These are phyloP conservation scores for Acrobasis consociella DNA, from an alignment of 2,888 invertebrate species.

Conservation along the genomic window DNA sequence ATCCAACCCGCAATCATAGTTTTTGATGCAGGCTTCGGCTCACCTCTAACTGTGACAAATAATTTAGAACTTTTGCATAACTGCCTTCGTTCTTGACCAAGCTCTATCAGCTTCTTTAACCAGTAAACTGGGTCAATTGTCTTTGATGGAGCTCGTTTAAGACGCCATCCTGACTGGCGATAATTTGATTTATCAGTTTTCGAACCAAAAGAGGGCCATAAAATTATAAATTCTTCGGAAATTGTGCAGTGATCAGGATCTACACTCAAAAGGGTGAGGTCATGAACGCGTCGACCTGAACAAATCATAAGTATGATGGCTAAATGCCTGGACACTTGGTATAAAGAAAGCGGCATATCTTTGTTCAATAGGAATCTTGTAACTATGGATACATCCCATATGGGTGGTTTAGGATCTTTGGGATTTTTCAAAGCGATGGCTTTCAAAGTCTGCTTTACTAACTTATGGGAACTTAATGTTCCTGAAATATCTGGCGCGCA, in stretches of 20 bases:
- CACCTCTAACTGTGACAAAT: neutral
- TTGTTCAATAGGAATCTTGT: neutral
- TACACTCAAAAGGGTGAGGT: neutral
- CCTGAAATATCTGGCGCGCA: constrained; percentile 10
- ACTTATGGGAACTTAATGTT: neutral
- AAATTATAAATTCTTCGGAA: constrained; percentile 3
- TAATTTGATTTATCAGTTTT: constrained; percentile 9
- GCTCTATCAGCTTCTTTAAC: constrained; percentile 8
- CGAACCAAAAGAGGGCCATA: constrained; percentile 27
- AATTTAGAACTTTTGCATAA: neutral
- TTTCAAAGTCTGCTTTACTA: neutral
- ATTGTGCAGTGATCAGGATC: neutral
- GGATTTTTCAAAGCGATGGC: constrained; percentile 10
- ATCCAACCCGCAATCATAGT: neutral
- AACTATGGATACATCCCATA: constrained; percentile 15
- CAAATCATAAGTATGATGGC: neutral
- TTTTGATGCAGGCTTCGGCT: neutral
- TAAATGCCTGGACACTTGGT: neutral
- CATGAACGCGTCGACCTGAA: constrained; percentile 16
- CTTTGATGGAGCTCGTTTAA: neutral
- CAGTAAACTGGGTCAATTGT: constrained; percentile 12
- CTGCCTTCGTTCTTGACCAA: neutral
- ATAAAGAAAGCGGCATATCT: neutral
- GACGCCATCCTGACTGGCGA: constrained; percentile 16
- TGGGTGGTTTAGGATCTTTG: neutral